Base-by-base conservation (phyloP, 2,797 vertebrate genomes). In the Lindbergichthys nudifrons region DNA sequence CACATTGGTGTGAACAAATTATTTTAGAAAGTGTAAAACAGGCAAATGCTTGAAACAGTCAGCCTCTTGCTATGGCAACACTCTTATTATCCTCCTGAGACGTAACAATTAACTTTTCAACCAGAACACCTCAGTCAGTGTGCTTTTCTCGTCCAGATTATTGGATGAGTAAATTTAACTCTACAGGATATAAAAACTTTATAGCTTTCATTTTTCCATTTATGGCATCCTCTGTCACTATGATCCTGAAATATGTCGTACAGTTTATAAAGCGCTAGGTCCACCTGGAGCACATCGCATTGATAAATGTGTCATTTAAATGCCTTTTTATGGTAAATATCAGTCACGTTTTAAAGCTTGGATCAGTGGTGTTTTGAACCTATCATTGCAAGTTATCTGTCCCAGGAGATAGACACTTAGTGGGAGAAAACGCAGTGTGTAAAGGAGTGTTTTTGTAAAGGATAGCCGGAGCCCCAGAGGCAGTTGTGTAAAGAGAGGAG, bases 81-180 rank as follows among this genome's bases (percentile, higher is more conserved):
- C 21, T 63, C 19, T 32, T 61, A 13, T 67, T 42, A 54, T 71
- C 66, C 64, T 58, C 39, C 3, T 21, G 26, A 64, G 73, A 65
- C 48, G 3, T 59, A 77, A 77, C 47, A 30, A 73, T 66, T 80
- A 45, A 73, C 54, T 64, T 70, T 77, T 67, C 45, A 5, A 52
- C 51, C 23, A 30, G 14, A 81, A 60, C 51, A 50, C 47, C 47
- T 23, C 47, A 42, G 54, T 64, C 65, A 67, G 19, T 69, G 8
- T 42, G 65, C 39, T 80, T 67, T 77, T 75, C 46, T 65, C 15
- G 45, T 80, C 39, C 19, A 45, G 41, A 75, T 65, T 83, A 85
- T 82, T 83, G 52, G 64, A 80, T 39, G 67, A 83, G 67, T 85
- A 83, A 85, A 86, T 83, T 75, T 45, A 77, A 60, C 70, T 70